phyloP scores from a whole-genome alignment of 1,140 invertebrate genomes.

The Magallana gigas region DNA sequence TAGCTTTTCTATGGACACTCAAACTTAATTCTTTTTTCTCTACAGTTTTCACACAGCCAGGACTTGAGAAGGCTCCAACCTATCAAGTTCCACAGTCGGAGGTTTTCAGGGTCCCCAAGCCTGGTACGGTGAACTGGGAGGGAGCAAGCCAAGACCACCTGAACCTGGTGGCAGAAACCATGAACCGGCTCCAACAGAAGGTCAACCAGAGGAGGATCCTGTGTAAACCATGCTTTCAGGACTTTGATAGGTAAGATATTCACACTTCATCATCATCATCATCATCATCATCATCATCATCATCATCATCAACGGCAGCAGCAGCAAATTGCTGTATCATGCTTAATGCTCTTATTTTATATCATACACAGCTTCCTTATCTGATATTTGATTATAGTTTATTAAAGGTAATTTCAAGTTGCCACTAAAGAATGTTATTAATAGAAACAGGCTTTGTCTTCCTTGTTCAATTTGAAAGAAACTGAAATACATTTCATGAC shows the following conservation, averaged over 20 bases:
- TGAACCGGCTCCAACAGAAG: conserved; percentile 71
- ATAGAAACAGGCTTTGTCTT: too few species aligned
- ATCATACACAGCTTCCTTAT: too few species aligned
- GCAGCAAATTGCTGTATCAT: too few species aligned
- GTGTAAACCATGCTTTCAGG: conserved; percentile 77
- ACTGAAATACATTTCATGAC: neutral
- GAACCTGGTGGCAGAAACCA: conserved; percentile 69
- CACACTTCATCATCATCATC: neutral
- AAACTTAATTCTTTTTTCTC: conserved; percentile 38
- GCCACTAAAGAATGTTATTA: too few species aligned
- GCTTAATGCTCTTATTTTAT: too few species aligned
- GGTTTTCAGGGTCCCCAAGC: conserved; percentile 77
- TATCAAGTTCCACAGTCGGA: conserved; percentile 73
- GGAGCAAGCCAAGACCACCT: conserved; percentile 72
- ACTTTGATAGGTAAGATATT: conserved; percentile 76
- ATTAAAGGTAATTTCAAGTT: too few species aligned
- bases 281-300: too few species aligned
- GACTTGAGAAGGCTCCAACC: conserved; percentile 76
- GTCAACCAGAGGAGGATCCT: conserved; percentile 74
- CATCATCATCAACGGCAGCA: too few species aligned
- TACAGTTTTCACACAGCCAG: conserved; percentile 78
- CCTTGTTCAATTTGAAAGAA: too few species aligned
- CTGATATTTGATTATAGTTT: too few species aligned
- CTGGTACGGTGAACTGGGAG: conserved; percentile 76
- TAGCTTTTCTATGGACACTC: too few species aligned